Percentiles rank a stretch among this genome's conserved stretches.
Conservation (phyloP, 2,888 invertebrate species). For the Sphinx pinastri region DNA sequence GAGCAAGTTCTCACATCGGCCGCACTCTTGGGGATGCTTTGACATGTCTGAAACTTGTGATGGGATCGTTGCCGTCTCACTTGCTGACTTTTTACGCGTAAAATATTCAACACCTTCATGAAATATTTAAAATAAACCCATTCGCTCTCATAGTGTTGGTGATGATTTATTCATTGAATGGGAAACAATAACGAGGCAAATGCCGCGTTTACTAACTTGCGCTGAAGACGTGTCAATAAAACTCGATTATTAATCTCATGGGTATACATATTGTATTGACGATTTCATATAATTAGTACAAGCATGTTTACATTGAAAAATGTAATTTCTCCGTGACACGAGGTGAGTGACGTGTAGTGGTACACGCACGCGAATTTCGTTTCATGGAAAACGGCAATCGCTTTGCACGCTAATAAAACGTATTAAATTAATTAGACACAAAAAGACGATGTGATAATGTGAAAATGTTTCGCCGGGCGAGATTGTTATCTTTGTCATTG, state of each 20-base stretch:
- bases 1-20: conserved; percentile 44
- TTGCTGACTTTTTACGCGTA: conserved; percentile 31
- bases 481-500: conserved; percentile 25
- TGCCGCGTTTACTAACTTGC: background rate
- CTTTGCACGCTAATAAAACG: background rate
- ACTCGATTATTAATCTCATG: background rate
- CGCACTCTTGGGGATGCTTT: conserved; percentile 44
- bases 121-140: conserved; percentile 23
- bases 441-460: background rate
- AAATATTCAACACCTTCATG: conserved; percentile 28
- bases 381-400: conserved; percentile 16
- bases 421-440: conserved; percentile 18
- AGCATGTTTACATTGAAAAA: conserved; percentile 6
- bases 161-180: conserved; percentile 1
- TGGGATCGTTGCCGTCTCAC: conserved; percentile 33
- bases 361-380: conserved; percentile 10
- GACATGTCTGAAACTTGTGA: conserved; percentile 40
- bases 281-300: background rate
- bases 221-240: background rate
- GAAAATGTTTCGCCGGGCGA: conserved; percentile 3
- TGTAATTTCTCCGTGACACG: conserved; percentile 10
- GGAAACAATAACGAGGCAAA: background rate
- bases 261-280: background rate
- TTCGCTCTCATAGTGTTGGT: background rate
- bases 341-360: conserved; percentile 15